Base-by-base conservation (phyloP, 2,797 vertebrate genomes). In the Balearica regulorum region DNA sequence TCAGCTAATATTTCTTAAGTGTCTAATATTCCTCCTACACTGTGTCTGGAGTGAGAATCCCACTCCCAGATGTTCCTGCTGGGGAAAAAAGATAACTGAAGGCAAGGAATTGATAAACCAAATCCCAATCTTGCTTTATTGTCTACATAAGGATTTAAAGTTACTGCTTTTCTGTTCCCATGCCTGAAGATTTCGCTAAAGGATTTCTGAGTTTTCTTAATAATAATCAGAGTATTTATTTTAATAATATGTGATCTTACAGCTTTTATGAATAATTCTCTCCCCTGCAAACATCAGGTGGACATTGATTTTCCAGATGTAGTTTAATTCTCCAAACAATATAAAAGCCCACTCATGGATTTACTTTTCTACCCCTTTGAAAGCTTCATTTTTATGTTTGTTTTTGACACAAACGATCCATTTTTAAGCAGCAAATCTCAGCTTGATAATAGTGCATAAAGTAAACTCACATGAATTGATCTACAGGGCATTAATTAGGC, bases 31-130 rank as follows among this genome's bases (percentile, higher is more conserved):
- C 37, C 9, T 66, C 8, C 46, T 72, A 7, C 1, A 1, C 4
- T 24, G 5, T 9, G 7, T 66, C 46, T 2, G 6, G 37, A 48
- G 3, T 0, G 1, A 22, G 12, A 72, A 65, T 44, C 13, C 12
- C 2, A 19, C 16, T 55, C 16, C 17, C 31, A 70, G n/a, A 7
- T 84, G 46, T 66, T 91, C 16, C 76, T 83, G 9, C 9, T 48
- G 15, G 31, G 13, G 12, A 26, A 51, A 51, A 80, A 78, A 83
- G 37, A 84, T 25, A 69, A 6, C 14, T 53, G 55, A 88, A 76
- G 31, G 21, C 9, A 29, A 53, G 11, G 22, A 39, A 83, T 0
- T 65, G 72, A 68, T 71, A 78, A 94, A 43, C 6, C 4, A 81
- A 86, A 83, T n/a, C 19, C 19, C 13, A 73, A 2, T 44, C 11